Conservation (phyloP, 1,140 invertebrate genomes). For the Pseudomyrmex sp. region DNA sequence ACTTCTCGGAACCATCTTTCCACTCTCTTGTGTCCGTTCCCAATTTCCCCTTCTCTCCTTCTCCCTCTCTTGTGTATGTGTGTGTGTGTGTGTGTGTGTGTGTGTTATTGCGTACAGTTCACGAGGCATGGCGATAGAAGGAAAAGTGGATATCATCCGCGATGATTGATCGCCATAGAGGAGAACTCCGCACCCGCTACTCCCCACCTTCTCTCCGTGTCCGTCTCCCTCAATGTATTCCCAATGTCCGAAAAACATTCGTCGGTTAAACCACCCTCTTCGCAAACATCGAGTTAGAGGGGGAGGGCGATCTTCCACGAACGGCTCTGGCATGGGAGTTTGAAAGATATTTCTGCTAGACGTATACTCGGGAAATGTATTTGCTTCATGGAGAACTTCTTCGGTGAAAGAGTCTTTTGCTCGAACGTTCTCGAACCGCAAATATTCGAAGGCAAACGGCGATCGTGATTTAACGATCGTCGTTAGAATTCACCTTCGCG, state of each 20-base stretch:
- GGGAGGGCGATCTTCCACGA: constrained; percentile 25
- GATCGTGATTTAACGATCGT: constrained; percentile 53
- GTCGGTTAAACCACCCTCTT: constrained; percentile 60
- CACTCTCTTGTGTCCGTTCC: background rate
- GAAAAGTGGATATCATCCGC: constrained; percentile 60
- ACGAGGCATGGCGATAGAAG: constrained; percentile 84
- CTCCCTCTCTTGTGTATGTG: background rate
- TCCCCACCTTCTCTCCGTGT: constrained; percentile 38
- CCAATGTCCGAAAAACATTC: constrained; percentile 84
- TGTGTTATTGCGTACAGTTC: constrained; percentile 79
- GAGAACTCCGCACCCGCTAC: constrained; percentile 54
- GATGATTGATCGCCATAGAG: constrained; percentile 70
- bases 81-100: background rate
- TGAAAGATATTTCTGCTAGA: constrained; percentile 49
- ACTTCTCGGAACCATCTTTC: constrained; percentile 24
- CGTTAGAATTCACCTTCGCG: constrained; percentile 34
- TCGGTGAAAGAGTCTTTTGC: background rate
- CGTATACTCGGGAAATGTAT: constrained; percentile 41
- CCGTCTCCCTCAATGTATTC: constrained; percentile 58
- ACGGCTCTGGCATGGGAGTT: constrained; percentile 19
- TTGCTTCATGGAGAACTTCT: constrained; percentile 37
- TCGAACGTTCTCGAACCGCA: constrained; percentile 27
- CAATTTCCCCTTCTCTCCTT: constrained; percentile 2
- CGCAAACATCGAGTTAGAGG: constrained; percentile 44
- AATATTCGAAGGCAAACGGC: constrained; percentile 53